Percentiles rank a stretch among this genome's conserved stretches.
phyloP scores from a whole-genome alignment of 2,113 vertebrate species.

The Pseudorasbora parva region DNA sequence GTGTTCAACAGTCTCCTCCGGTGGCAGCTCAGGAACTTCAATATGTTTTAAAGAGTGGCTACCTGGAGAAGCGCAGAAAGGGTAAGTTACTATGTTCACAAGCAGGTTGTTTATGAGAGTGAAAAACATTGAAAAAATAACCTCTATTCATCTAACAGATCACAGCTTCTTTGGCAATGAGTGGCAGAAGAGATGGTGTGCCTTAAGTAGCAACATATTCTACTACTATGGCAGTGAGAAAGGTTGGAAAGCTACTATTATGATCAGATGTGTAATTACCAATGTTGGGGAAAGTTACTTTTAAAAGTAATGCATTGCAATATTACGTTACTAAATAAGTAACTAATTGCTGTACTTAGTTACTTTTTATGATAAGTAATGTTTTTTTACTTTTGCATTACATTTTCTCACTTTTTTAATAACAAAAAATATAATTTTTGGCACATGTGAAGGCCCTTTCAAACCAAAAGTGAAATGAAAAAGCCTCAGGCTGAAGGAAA shows the following conservation, averaged over 20 bases:
- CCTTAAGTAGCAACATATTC: conserved; percentile 85
- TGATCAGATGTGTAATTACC: background rate
- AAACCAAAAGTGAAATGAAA: no score
- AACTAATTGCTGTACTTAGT: no score
- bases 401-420: no score
- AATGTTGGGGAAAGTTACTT: no score
- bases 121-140: background rate
- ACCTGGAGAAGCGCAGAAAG: conserved; percentile 96
- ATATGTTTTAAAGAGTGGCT: conserved; percentile 87
- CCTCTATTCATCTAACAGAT: conserved; percentile 75
- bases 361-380: no score
- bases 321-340: no score
- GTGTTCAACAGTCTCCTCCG: conserved; percentile 83
- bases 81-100: conserved; percentile 69
- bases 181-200: conserved; percentile 98
- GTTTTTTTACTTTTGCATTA: no score
- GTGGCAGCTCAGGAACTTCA: conserved; percentile 90
- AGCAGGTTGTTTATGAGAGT: no score
- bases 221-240: conserved; percentile 97
- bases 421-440: no score
- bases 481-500: no score
- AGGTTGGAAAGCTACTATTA: conserved; percentile 75
- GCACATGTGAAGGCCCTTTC: no score
- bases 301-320: no score
- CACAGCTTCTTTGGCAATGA: conserved; percentile 96